These are phyloP conservation scores for Gallirallus australis DNA, from an alignment of 2,797 vertebrate genomes.

Conservation along the genomic window DNA sequence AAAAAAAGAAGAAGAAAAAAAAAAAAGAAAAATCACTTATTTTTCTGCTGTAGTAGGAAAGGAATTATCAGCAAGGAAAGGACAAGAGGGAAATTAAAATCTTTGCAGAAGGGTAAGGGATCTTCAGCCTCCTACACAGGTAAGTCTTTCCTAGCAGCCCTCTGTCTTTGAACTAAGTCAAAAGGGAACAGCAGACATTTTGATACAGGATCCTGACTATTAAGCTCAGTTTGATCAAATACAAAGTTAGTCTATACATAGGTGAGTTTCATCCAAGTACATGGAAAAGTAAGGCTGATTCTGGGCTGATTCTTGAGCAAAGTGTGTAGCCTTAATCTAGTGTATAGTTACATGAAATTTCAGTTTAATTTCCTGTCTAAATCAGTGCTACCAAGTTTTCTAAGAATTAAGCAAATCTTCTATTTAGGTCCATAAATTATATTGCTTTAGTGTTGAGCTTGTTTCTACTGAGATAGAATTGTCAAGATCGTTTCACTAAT, in stretches of 20 bases:
- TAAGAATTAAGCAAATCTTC: neutral
- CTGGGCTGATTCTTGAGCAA: neutral
- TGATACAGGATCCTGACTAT: neutral
- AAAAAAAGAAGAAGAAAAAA: too few species aligned
- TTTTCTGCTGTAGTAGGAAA: neutral
- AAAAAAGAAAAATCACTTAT: neutral
- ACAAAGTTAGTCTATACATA: neutral
- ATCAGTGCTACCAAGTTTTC: neutral
- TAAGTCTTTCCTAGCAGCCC: neutral
- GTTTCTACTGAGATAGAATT: neutral
- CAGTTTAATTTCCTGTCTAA: neutral
- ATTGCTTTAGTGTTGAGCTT: neutral
- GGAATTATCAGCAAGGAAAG: neutral
- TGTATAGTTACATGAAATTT: neutral
- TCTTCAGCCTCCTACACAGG: neutral
- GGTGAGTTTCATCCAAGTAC: neutral
- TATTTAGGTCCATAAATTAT: neutral
- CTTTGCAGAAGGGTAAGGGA: neutral
- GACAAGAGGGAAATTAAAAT: neutral
- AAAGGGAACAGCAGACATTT: neutral
- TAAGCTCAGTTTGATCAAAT: neutral
- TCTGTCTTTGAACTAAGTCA: neutral
- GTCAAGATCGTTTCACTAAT: neutral
- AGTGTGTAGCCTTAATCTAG: neutral
- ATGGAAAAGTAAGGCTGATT: neutral